A percentile compares a stretch with the other conserved stretches of the same genome.
Conservation (phyloP, 2,797 vertebrate genomes). For the Poeciliopsis infans region DNA sequence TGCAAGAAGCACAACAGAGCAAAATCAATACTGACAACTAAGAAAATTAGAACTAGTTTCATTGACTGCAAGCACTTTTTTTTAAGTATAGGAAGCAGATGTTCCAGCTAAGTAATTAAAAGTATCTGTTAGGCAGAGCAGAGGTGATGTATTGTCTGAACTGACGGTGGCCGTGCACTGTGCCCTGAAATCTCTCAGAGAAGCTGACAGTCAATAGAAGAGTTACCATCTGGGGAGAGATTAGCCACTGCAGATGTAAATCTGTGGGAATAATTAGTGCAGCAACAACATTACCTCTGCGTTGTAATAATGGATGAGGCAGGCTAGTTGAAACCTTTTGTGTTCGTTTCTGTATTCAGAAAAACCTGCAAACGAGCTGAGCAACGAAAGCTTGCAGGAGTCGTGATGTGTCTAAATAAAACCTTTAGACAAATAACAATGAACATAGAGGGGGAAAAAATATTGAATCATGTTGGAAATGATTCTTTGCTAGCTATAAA, state of each 20-base stretch:
- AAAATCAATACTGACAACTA: constrained; percentile 30
- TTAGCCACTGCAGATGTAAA: constrained; percentile 33
- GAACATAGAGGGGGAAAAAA: not conserved
- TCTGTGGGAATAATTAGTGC: constrained; percentile 38
- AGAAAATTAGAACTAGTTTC: constrained; percentile 9
- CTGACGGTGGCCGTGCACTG: constrained; percentile 28
- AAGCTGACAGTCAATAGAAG: constrained; percentile 41
- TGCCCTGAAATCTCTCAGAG: constrained; percentile 28
- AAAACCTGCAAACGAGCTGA: constrained; percentile 8
- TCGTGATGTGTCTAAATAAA: not conserved
- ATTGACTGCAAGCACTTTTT: not conserved
- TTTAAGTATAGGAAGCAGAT: constrained; percentile 24
- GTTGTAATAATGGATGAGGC: constrained; percentile 4
- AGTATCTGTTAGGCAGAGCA: constrained; percentile 29
- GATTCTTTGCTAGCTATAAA: not conserved
- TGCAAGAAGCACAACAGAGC: constrained; percentile 12
- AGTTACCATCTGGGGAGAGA: constrained; percentile 53
- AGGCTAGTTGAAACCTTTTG: constrained; percentile 14
- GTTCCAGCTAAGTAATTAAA: constrained; percentile 46
- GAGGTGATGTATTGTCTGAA: constrained; percentile 40
- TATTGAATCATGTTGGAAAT: not conserved
- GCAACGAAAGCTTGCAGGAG: not conserved
- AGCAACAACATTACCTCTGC: constrained; percentile 37
- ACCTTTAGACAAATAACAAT: not conserved
- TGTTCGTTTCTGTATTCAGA: constrained; percentile 3